Conservation (phyloP, 2,797 vertebrate species). For the Crenichthys baileyi region DNA sequence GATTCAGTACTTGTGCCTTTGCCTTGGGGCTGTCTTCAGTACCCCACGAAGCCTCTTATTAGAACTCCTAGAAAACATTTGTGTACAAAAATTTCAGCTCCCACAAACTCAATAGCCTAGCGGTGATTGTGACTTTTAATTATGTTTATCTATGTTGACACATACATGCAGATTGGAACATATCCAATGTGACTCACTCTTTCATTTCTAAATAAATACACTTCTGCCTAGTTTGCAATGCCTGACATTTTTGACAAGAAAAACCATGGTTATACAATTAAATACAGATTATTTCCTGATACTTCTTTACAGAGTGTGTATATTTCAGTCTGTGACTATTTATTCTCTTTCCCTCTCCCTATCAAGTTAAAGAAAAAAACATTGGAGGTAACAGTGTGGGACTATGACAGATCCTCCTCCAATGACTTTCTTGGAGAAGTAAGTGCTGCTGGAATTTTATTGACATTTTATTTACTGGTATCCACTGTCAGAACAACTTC, state of each 20-base stretch:
- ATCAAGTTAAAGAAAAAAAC: constrained; percentile 97
- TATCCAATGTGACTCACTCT: neutral
- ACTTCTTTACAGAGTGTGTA: neutral
- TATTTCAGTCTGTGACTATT: constrained; percentile 13
- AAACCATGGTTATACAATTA: neutral
- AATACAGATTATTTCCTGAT: neutral
- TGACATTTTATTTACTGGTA: constrained; percentile 13
- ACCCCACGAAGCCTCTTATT: constrained; percentile 47
- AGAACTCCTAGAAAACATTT: constrained; percentile 8
- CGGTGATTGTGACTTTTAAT: constrained; percentile 1
- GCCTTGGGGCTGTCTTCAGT: constrained; percentile 25
- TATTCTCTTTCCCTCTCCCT: constrained; percentile 19
- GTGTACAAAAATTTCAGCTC: neutral
- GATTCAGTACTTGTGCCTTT: constrained; percentile 30
- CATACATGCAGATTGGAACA: neutral
- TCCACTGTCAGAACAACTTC: too few relatives aligned
- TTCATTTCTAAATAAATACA: constrained; percentile 8
- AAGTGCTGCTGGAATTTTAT: constrained; percentile 71
- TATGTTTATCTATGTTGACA: neutral
- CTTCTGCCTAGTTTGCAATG: neutral
- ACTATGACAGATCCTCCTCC: constrained; percentile 97
- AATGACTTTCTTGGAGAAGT: constrained; percentile 99
- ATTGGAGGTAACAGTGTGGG: constrained; percentile 98
- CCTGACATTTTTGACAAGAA: neutral
- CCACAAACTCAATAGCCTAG: neutral